Base-by-base conservation (phyloP, 2,113 vertebrate genomes). In the Actenoides lindsayi region DNA sequence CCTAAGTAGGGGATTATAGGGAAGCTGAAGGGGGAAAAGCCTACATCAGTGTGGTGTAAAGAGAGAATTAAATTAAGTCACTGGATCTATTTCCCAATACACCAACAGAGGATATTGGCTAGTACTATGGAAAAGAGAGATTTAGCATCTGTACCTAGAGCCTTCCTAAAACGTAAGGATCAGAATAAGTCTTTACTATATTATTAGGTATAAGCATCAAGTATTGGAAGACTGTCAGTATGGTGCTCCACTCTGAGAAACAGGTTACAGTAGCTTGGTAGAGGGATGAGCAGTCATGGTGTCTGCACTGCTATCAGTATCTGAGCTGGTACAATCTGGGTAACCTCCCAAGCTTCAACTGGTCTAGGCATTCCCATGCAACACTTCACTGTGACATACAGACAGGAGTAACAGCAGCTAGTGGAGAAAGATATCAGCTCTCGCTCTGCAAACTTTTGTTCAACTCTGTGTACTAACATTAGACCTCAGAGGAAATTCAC, bases 11-110 rank as follows among this genome's bases (percentile, higher is more conserved):
- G 83, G 91, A 96, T 97, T 94, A 94, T 31, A 81, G 44, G 53
- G 53, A 82, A 81, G 60, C 44, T 73, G 69, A 68, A 84, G 48
- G 54, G 69, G 24, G 84, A 87, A 78, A 21, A 89, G 51, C 51
- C 71, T 83, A 9, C 68, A 90, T 57, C 60, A 41, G 17, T 84
- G 77, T 87, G 74, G 63, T 82, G 57, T 93, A 93, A 91, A 87
- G 59, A 73, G 37, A 78, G 57, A 95, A 87, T 91, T 93, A 92
- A 83, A 69, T 75, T 50, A 91, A 94, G 54, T 89, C 83, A 74
- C 65, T 67, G 77, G 53, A 80, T 95, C 67, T 87, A 20, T 79
- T 94, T 92, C 86, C 59, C 44, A 73, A 70, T 50, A 77, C 25
- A 53, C 13, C 37, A 50, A 51, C 77, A 89, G 73, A 93, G 30